phyloP scores from a whole-genome alignment of 1,140 invertebrate species.

The Ectropis grisescens region DNA sequence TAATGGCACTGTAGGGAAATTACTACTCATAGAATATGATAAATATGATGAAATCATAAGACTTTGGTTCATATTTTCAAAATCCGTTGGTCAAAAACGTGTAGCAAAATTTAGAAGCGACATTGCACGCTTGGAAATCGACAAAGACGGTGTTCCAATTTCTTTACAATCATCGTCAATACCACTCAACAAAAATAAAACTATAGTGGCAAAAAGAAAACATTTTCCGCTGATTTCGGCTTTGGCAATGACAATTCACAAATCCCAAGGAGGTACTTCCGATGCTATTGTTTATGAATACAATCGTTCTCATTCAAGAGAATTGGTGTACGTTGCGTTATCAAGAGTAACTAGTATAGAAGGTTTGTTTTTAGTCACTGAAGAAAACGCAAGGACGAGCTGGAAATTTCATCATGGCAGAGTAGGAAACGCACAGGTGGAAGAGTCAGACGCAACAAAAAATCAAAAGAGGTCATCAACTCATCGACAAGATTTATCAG shows the following conservation, averaged over 20 bases:
- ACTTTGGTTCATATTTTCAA: neutral
- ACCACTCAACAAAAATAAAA: neutral
- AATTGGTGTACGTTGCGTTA: constrained; percentile 12
- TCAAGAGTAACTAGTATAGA: constrained; percentile 22
- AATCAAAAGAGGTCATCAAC: no score
- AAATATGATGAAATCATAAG: neutral
- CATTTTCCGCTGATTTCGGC: neutral
- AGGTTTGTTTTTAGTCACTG: no score
- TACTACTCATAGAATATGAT: constrained; percentile 6
- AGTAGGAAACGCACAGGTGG: no score
- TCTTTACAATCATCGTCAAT: neutral
- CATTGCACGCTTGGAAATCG: neutral
- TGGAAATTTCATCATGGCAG: no score
- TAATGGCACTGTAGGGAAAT: constrained; percentile 10
- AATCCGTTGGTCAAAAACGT: neutral
- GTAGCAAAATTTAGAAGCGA: neutral
- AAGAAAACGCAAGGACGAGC: no score
- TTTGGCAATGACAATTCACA: no score
- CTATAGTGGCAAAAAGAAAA: neutral
- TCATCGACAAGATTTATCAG: no score
- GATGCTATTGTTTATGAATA: neutral
- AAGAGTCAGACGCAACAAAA: no score
- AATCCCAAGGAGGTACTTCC: neutral
- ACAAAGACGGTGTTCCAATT: neutral
- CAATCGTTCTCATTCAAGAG: no score